Evolutionary conservation across 35 echinoderm and acorn worm genomes (phyloP).

Genomic region (Heliocidaris erythrogramma): DNA sequence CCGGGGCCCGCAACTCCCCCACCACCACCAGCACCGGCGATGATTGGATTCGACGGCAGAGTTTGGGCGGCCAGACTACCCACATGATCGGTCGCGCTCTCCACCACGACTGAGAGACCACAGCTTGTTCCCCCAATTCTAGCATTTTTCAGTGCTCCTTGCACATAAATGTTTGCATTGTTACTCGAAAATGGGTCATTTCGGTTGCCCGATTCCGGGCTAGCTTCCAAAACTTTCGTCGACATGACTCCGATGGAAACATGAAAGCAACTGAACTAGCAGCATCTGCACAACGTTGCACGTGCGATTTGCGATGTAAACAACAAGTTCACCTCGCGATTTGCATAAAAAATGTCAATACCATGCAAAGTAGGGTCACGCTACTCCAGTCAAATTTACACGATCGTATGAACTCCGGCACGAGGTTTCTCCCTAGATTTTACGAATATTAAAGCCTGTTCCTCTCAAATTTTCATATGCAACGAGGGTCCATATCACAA

Average conservation of each 20-base stretch:
- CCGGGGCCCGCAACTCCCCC: background rate
- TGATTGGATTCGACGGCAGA: background rate
- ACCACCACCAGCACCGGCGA: background rate
- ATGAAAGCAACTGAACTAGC: background rate
- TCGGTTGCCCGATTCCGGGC: slow-evolving; percentile 29
- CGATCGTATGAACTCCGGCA: background rate
- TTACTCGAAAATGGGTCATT: slow-evolving; percentile 25
- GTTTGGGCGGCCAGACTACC: background rate
- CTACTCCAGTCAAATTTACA: slow-evolving; percentile 14
- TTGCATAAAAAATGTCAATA: slow-evolving; percentile 52
- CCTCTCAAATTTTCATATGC: background rate
- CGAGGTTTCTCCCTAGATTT: slow-evolving; percentile 5
- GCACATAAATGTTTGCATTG: background rate
- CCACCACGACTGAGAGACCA: background rate
- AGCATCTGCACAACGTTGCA: slow-evolving; percentile 34
- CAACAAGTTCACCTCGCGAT: slow-evolving; percentile 15
- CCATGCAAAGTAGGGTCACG: slow-evolving; percentile 42
- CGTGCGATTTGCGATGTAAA: slow-evolving; percentile 46
- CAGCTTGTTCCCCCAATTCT: slow-evolving; percentile 1
- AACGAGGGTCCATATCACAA: slow-evolving; percentile 11
- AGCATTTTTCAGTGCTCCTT: background rate
- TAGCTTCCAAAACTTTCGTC: slow-evolving; percentile 31
- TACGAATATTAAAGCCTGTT: background rate
- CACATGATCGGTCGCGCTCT: background rate
- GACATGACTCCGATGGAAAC: background rate